Percentiles rank a stretch among this genome's conserved stretches.
Conservation (phyloP, 2,113 vertebrate species). For the Craseonycteris thonglongyai region DNA sequence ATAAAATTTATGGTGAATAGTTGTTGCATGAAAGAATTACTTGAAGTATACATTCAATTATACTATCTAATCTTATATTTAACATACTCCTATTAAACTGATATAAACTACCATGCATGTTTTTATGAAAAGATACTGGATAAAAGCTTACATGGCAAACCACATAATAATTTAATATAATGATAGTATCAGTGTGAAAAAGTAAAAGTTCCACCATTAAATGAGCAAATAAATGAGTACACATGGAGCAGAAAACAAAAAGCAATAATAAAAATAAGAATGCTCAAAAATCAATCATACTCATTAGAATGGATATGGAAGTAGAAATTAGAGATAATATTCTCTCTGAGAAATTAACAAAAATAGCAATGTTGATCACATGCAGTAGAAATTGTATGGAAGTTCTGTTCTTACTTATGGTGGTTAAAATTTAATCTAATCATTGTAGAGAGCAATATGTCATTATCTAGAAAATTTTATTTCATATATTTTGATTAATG, state of each 20-base stretch:
- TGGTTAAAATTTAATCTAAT: neutral
- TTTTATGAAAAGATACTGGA: neutral
- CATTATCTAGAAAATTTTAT: neutral
- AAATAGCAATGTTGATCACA: neutral
- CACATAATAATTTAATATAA: neutral
- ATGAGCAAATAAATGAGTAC: neutral
- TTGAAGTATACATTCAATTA: neutral
- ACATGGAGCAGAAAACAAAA: neutral
- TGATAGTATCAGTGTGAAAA: neutral
- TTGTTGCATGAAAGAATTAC: neutral
- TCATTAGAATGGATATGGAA: neutral
- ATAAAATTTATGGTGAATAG: neutral
- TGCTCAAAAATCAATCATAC: neutral
- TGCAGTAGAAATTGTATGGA: neutral
- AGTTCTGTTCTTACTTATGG: neutral
- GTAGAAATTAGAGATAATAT: neutral
- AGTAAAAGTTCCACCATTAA: neutral
- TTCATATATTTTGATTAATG: neutral
- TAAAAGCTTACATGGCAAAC: neutral
- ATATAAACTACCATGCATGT: neutral
- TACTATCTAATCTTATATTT: neutral
- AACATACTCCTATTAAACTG: neutral
- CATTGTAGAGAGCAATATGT: neutral
- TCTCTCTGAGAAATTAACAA: neutral
- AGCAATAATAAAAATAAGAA: neutral